Evolutionary conservation across 2,113 vertebrate genomes (phyloP).

Genomic region (Pachycephala philippinensis): DNA sequence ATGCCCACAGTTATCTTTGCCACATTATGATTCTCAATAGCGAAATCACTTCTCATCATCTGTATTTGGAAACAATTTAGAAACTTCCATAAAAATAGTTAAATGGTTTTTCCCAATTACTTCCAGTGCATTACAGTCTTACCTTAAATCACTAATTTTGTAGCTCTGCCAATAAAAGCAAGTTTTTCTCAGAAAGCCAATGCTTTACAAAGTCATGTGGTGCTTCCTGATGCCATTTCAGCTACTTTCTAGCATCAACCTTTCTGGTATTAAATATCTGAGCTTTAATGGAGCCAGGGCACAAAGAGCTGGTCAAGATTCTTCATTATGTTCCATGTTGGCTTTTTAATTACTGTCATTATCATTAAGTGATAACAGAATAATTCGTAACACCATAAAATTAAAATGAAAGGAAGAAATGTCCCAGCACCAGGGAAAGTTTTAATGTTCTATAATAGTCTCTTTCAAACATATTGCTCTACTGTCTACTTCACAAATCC

Average conservation of each 20-base stretch:
- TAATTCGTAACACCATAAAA: neutral
- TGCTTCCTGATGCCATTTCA: neutral
- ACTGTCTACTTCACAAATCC: neutral
- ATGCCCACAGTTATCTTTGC: neutral
- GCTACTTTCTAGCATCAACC: neutral
- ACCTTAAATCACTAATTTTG: neutral
- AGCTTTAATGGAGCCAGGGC: neutral
- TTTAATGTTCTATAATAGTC: neutral
- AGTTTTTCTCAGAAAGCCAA: neutral
- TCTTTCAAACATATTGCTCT: neutral
- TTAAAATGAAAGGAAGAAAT: neutral
- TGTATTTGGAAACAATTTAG: neutral
- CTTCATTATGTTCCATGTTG: neutral
- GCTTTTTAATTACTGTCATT: neutral
- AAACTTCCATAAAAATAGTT: neutral
- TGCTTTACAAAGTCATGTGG: neutral
- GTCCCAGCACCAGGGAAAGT: neutral
- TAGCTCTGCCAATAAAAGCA: neutral
- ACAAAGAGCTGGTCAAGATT: neutral
- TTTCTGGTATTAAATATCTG: neutral
- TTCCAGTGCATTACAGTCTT: neutral
- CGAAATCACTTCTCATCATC: neutral
- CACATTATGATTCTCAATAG: neutral
- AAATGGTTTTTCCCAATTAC: neutral
- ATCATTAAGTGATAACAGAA: neutral